These are phyloP conservation scores for Acanthacorydalis orientalis DNA, from an alignment of 2,888 invertebrate species.

Conservation along the genomic window DNA sequence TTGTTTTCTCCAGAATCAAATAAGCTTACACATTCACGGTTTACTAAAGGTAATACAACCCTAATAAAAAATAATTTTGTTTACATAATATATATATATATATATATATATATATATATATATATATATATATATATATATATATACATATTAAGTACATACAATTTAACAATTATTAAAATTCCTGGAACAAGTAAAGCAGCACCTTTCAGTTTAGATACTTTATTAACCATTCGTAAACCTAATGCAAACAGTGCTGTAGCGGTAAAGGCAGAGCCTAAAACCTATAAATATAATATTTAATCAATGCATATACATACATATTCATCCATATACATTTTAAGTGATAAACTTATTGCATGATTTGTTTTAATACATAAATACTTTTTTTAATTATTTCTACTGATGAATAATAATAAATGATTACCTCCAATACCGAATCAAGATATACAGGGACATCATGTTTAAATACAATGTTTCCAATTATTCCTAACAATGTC, in stretches of 20 bases:
- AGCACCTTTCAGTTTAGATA: conserved; percentile 58
- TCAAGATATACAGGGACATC: conserved; percentile 57
- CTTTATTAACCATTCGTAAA: conserved; percentile 81
- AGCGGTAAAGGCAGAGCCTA: conserved; percentile 81
- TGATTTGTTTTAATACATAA: too few relatives aligned
- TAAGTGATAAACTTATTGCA: too few relatives aligned
- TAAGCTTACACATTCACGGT: conserved; percentile 69
- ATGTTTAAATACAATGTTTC: conserved; percentile 67
- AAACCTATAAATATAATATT: conserved; percentile 31
- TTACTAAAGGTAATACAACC: conserved; percentile 67
- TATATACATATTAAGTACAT: conserved; percentile 23
- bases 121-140: not conserved
- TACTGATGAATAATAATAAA: not conserved
- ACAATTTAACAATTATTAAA: conserved; percentile 79
- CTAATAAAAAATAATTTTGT: conserved; percentile 24
- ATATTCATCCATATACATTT: conserved; percentile 1
- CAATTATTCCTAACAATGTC: conserved; percentile 80
- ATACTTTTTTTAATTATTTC: too few relatives aligned
- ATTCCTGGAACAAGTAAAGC: conserved; percentile 71
- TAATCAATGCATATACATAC: not conserved
- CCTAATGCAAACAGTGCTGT: conserved; percentile 83
- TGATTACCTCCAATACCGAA: conserved; percentile 53
- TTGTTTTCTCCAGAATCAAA: conserved; percentile 49
- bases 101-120: not conserved
- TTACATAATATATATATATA: not conserved